Base-by-base conservation (phyloP, 2,113 vertebrate species). In the Numida meleagris region DNA sequence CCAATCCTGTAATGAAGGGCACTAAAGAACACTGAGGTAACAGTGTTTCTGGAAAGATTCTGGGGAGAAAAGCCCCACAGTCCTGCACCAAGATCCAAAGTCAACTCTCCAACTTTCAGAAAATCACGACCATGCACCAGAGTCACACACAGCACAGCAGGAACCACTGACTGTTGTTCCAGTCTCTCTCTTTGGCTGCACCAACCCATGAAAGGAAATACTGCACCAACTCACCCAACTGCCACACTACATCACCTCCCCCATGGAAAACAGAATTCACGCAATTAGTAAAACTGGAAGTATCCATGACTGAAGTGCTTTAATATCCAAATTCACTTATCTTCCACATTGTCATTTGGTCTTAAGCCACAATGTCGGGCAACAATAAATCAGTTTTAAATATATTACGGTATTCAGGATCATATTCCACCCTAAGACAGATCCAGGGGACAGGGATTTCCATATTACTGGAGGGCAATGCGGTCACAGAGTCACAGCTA, bases 141-240 rank as follows among this genome's bases (percentile, higher is more conserved):
- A 42, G 65, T 11, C 31, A 48, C n/a, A 45, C 12, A 50, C 36
- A 48, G 27, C 23, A 74, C 48, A 71, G 31, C n/a, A 81, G 43
- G 17, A 87, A 63, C 50, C 9, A 29, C 14, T 0, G 0, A 29
- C 72, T 2, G 2, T 15, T 9, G 29, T 31, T 29, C 46, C 29
- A 8, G 62, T 33, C 34, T 10, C 43, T 67, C 51, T 45, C 61
- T 63, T 12, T 19, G 51, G 63, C 65, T 23, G 46, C 46, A 89
- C 3, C 19, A 67, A 5, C 6, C 65, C 24, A 5, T 2, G 1
- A 6, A 36, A 88, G 27, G 16, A 81, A 67, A 42, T 31, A 55
- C 16, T 18, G 11, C 3, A 51, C 16, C 24, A 58, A 45, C 9
- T 25, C 53, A 42, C 14, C 9, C 46, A 40, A 72, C 15, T 38